phyloP scores from a whole-genome alignment of 2,888 invertebrate genomes.

The Diaperis boleti region DNA sequence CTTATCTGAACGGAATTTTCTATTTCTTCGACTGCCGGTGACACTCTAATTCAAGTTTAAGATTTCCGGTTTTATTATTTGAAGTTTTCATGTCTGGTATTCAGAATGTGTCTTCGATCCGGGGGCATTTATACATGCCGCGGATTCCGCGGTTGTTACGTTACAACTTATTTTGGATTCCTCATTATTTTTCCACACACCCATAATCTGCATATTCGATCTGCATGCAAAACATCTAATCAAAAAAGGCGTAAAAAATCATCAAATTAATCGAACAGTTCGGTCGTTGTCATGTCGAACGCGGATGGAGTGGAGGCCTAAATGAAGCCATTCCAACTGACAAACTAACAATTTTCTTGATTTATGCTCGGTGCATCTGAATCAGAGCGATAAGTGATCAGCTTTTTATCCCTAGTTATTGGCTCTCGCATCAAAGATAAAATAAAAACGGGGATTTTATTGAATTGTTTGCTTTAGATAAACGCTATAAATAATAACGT shows the following conservation, averaged over 20 bases:
- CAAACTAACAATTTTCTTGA: slow-evolving; percentile 43
- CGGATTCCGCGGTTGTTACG: neutral
- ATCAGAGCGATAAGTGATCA: slow-evolving; percentile 51
- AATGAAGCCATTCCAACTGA: slow-evolving; percentile 29
- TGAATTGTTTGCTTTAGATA: slow-evolving; percentile 51
- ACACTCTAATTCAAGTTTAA: slow-evolving; percentile 63
- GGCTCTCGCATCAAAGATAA: slow-evolving; percentile 38
- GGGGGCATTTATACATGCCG: neutral
- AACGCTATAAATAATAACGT: slow-evolving; percentile 46
- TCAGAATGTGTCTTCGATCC: slow-evolving; percentile 19
- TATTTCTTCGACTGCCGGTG: slow-evolving; percentile 61
- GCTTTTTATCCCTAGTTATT: slow-evolving; percentile 45
- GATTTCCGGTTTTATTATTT: slow-evolving; percentile 49
- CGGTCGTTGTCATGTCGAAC: slow-evolving; percentile 9
- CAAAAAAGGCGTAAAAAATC: slow-evolving; percentile 4
- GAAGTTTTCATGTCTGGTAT: slow-evolving; percentile 36
- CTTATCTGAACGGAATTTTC: slow-evolving; percentile 59
- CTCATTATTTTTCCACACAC: no score
- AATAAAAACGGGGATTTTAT: slow-evolving; percentile 49
- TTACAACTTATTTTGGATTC: no score
- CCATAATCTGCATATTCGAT: no score
- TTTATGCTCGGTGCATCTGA: slow-evolving; percentile 45
- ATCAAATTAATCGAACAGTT: neutral
- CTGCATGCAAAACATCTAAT: slow-evolving; percentile 19
- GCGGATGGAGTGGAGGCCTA: slow-evolving; percentile 1